Base-by-base conservation (phyloP, 1,140 invertebrate genomes). In the Nymphalis io region DNA sequence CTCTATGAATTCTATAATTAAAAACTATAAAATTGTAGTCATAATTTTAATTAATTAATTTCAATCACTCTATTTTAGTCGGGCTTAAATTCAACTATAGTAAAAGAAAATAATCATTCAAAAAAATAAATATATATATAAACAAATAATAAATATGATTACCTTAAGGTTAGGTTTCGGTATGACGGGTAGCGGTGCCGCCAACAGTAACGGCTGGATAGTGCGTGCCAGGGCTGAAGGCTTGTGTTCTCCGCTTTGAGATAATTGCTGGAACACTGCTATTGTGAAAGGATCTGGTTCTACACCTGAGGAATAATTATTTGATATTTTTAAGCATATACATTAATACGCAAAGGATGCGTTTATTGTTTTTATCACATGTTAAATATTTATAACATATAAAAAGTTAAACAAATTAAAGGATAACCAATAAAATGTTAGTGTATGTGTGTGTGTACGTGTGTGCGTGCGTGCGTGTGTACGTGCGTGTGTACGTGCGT, bases 221-320 rank as follows among this genome's bases (percentile, higher is more conserved):
- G 96, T 93, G 51, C 96, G 93, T 11, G 96, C 95, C 8, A 98
- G 94, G 1, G 95, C 94, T n/a, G 94, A 95, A 8, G 98, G 96
- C 88, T 98, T 98, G 0, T 96, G 95, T 79, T 98, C 97, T 44
- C 96, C 95, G 40, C 97, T 92, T 13, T 93, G 93, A 38, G 95
- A 94, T 72, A 98, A 90, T 78, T 97, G 95, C 74, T 94, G 93
- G 72, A 98, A 95, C 8, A 99, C 91, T 40, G 94, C 93, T 18
- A 94, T 93, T 0, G 97, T 97, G 80, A 98, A 98, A 23, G 94
- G 92, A 85, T 98, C 96, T 23, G 95, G 91, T 64, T 93, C 89
- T 60, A 95, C 82, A 51, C 93, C 92, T 87, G 73, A 2, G 58
- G 20, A 51, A 20, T 15, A 55, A 53, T 15, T 38, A 48, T 12